Conservation (phyloP, 2,888 invertebrate species). For the Melitaea athalia region DNA sequence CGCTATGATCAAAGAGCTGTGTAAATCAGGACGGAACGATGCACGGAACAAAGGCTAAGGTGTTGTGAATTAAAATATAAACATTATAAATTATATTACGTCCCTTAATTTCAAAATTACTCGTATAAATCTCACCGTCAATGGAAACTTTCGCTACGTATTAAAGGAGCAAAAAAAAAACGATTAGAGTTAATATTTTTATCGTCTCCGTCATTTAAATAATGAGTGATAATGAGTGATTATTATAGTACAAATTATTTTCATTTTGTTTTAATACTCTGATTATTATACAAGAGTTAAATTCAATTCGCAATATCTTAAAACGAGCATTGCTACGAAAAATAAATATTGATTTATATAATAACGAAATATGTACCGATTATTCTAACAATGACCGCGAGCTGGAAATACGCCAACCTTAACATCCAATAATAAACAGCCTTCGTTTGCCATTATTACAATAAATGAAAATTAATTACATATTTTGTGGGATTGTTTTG, state of each 20-base stretch:
- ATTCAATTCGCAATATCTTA: background rate
- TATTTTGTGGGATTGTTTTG: constrained; percentile 33
- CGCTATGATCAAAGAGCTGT: constrained; percentile 67
- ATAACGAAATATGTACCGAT: constrained; percentile 45
- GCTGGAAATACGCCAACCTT: constrained; percentile 48
- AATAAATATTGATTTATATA: constrained; percentile 45
- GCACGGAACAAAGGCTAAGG: constrained; percentile 48
- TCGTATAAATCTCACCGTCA: constrained; percentile 21
- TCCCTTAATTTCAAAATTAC: constrained; percentile 20
- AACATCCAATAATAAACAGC: constrained; percentile 49
- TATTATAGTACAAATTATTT: background rate
- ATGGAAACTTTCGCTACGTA: constrained; percentile 17
- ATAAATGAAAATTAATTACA: constrained; percentile 45
- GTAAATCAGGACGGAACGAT: constrained; percentile 63
- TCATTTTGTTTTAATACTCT: background rate
- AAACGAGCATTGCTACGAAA: background rate
- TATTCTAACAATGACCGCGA: constrained; percentile 49
- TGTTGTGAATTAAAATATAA: constrained; percentile 57
- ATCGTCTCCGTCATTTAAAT: background rate
- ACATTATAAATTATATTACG: constrained; percentile 40
- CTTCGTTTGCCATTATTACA: constrained; percentile 46
- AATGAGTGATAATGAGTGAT: too few species aligned
- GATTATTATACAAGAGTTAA: background rate
- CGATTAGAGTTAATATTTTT: background rate
- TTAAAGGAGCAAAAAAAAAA: constrained; percentile 14